phyloP scores from a whole-genome alignment of 2,888 invertebrate genomes.

The Mythimna pallens region DNA sequence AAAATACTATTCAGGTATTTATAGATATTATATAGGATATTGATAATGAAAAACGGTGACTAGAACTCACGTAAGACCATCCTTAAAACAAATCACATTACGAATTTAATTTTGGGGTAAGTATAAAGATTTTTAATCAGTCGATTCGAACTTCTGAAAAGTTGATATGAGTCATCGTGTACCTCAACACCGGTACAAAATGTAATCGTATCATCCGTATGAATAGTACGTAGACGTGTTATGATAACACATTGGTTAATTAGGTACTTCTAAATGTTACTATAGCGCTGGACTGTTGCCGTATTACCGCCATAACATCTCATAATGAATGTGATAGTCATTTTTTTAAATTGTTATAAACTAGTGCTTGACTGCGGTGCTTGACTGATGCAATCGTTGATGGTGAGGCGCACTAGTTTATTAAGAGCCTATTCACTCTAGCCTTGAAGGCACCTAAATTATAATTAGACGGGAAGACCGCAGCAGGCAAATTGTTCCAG shows the following conservation, averaged over 20 bases:
- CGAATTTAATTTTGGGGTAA: neutral
- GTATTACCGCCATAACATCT: no score
- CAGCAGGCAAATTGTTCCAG: no score
- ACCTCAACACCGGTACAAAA: neutral
- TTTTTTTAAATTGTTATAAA: no score
- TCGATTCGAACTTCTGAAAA: neutral
- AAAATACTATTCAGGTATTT: no score
- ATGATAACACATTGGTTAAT: neutral
- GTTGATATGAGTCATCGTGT: neutral
- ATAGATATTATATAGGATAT: no score
- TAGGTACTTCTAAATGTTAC: neutral
- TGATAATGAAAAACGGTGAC: neutral
- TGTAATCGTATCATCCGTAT: neutral
- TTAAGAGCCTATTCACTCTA: no score
- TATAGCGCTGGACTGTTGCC: neutral
- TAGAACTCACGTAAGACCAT: neutral
- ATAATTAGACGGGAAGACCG: no score
- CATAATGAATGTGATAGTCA: no score
- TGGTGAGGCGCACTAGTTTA: no score
- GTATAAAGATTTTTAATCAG: neutral
- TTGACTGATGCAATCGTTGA: no score
- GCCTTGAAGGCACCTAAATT: no score
- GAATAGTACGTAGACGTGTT: neutral
- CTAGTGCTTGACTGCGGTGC: no score
- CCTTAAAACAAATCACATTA: neutral